A percentile compares a stretch with the other conserved stretches of the same genome.
phyloP scores from a whole-genome alignment of 2,888 invertebrate species.

The Nemapogon koenigi region DNA sequence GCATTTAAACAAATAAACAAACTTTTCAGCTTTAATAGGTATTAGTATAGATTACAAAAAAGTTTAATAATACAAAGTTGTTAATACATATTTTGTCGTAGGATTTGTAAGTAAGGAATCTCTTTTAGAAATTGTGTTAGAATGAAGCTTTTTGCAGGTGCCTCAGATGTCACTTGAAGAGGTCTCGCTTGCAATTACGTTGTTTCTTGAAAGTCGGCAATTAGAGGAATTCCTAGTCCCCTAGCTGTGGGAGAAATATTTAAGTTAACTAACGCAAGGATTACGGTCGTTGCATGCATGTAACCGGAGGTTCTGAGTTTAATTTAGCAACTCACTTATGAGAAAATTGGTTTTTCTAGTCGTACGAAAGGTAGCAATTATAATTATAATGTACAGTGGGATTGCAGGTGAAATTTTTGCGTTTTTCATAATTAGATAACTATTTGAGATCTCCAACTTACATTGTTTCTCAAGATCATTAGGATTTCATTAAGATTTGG shows the following conservation, averaged over 20 bases:
- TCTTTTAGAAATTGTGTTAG: not conserved
- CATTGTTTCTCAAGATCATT: too few relatives aligned
- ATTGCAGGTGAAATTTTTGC: too few relatives aligned
- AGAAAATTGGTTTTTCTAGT: slow-evolving; percentile 6
- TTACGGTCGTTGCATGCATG: not conserved
- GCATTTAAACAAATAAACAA: too few relatives aligned
- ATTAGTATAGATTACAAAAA: too few relatives aligned
- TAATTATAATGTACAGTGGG: too few relatives aligned
- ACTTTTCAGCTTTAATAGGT: too few relatives aligned
- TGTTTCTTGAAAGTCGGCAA: slow-evolving; percentile 27
- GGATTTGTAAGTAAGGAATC: too few relatives aligned
- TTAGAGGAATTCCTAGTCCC: slow-evolving; percentile 36
- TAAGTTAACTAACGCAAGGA: slow-evolving; percentile 24
- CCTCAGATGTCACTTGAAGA: not conserved
- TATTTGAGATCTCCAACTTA: too few relatives aligned
- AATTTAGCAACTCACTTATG: slow-evolving; percentile 2
- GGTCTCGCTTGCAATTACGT: slow-evolving; percentile 22
- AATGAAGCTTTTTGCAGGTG: not conserved
- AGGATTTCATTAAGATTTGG: too few relatives aligned
- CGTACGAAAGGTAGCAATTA: not conserved
- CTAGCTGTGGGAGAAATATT: slow-evolving; percentile 45
- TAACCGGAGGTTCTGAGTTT: not conserved
- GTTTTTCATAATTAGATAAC: too few relatives aligned
- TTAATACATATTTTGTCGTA: too few relatives aligned
- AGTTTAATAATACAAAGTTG: too few relatives aligned